Base-by-base conservation (phyloP, 2,797 vertebrate genomes). In the Leuciscus waleckii region DNA sequence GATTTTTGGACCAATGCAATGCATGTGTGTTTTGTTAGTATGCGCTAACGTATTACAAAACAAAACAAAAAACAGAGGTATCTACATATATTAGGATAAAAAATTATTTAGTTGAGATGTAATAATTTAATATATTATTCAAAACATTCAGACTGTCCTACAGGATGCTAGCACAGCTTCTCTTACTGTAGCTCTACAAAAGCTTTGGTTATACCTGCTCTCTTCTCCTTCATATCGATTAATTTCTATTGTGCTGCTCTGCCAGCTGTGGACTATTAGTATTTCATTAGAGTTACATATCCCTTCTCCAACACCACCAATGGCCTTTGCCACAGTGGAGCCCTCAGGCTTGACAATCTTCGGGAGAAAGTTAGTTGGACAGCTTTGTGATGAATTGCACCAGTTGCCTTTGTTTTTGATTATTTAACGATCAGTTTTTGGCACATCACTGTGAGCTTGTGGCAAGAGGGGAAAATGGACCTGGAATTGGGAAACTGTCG, bases 271-370 rank as follows among this genome's bases (percentile, higher is more conserved):
- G 26, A 82, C 84, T 89, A 81, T 89, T 86, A 87, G 86, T 80
- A 70, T 89, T 88, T 86, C 86, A 89, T 90, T 90, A 90, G 67
- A 46, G 70, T 63, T 41, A 78, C 81, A 86, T 76, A 82, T 86
- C 78, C 75, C 67, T 67, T 76, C 63, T 86, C 82, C 70, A 85
- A 46, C 82, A 80, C 70, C 39, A 67, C n/a, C 79, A 82, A 46
- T 85, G 67, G 54, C 76, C 70, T 74, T 76, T 78, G 32, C 71
- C 65, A 84, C 78, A 32, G 41, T 4, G 26, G 74, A 85, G 43
- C 29, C 67, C 63, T 70, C 46, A 63, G 63, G 69, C 41, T 41
- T 69, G 80, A 63, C 78, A 86, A 71, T 77, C 84, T 86, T 43
- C 5, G 10, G 32, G 65, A 85, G 77, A 85, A 86, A 79, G 37